Conservation (phyloP, 2,888 invertebrate species). For the Scaeva pyrastri region DNA sequence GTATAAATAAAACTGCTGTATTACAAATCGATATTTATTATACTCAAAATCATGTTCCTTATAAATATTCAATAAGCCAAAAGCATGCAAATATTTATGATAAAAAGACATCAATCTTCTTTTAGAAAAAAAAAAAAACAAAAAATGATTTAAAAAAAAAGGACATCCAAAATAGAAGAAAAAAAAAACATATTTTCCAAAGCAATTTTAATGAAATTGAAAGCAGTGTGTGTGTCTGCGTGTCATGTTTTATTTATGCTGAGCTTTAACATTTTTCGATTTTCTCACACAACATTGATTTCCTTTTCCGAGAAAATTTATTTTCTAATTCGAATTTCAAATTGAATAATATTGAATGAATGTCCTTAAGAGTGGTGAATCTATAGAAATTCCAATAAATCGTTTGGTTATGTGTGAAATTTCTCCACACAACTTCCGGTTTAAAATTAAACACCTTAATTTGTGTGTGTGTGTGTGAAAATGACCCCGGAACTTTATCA, state of each 20-base stretch:
- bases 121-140: neutral
- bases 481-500: slow-evolving; percentile 26
- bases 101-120: slow-evolving; percentile 28
- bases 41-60: slow-evolving; percentile 9
- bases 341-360: slow-evolving; percentile 1
- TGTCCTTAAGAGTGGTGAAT: too few relatives aligned
- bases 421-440: neutral
- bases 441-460: neutral
- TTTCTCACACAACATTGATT: slow-evolving; percentile 9
- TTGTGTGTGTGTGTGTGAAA: neutral
- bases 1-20: neutral
- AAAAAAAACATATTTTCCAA: neutral
- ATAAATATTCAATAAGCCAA: slow-evolving; percentile 36
- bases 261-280: slow-evolving; percentile 5
- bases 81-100: slow-evolving; percentile 1
- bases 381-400: too few relatives aligned
- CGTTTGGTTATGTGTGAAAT: neutral
- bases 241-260: slow-evolving; percentile 23
- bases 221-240: neutral
- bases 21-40: slow-evolving; percentile 17
- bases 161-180: too few relatives aligned
- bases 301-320: neutral
- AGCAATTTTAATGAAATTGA: slow-evolving; percentile 22
- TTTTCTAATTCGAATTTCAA: neutral
- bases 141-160: too few relatives aligned